Evolutionary conservation across 2,888 invertebrate genomes (phyloP), one percentile per base, ranked within the genome.

Genomic region (Salpingus planirostris): DNA sequence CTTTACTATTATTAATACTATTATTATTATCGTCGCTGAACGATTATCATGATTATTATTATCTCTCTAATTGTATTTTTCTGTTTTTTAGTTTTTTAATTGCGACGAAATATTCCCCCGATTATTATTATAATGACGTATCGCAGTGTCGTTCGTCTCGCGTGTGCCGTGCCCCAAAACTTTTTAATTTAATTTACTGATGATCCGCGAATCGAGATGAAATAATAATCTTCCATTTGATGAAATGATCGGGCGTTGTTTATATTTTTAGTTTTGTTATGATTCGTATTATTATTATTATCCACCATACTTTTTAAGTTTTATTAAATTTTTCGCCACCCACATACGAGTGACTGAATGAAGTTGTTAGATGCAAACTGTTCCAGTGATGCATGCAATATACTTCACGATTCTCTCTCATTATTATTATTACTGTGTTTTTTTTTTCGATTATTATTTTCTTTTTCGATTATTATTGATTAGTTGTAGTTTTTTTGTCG

Each of bases 371-470:
- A n/a, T n/a, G n/a, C n/a, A n/a, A n/a, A n/a, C n/a, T n/a, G n/a
- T n/a, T n/a, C n/a, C n/a, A n/a, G n/a, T n/a, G 64, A 60, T 63
- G 65, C 64, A 64, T 65, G 64, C 62, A 61, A 62, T 63, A 62
- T 47, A 39, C 47, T 52, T 52, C 36, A 29, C 38, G 40, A 42
- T 43, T 44, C 42, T 46, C 44, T 12, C n/a, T n/a, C 35, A 27
- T 34, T 38, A 35, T 43, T 44, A 31, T 44, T 44, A 42, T 49
- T 49, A 43, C 41, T 40, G 28, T n/a, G n/a, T 36, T 29, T 33
- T 38, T 33, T 43, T 42, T 37, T 49, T 54, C 59, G 62, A 62
- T 61, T 64, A 58, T 10, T 59, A 57, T 54, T 52, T 49, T 59
- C 55, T 60, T 61, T 60, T 55, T 62, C 65, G 64, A 64, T 65